Conservation (phyloP, 2,113 vertebrate genomes). For the Notothenia coriiceps region DNA sequence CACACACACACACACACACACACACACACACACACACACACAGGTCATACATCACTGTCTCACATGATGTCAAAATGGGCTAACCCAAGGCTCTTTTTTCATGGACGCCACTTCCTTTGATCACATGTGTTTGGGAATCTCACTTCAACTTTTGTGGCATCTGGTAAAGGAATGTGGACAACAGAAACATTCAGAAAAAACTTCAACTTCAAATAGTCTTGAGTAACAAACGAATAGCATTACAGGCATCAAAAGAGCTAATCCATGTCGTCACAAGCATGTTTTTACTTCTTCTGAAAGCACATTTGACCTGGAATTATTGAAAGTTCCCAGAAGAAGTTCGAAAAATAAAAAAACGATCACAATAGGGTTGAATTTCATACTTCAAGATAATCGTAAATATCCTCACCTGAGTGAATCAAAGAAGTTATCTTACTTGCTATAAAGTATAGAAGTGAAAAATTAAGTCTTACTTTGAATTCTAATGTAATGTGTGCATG, state of each 20-base stretch:
- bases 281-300: background rate
- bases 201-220: background rate
- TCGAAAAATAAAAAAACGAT: too few relatives aligned
- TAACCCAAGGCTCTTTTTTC: conserved; percentile 33
- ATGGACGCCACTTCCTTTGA: conserved; percentile 55
- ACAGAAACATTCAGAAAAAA: background rate
- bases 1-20: background rate
- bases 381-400: too few relatives aligned
- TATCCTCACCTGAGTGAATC: too few relatives aligned
- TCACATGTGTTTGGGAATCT: conserved; percentile 24
- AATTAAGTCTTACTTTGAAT: too few relatives aligned
- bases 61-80: conserved; percentile 47
- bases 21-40: background rate
- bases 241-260: background rate
- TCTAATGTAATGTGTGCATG: too few relatives aligned
- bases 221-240: background rate
- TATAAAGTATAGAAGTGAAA: too few relatives aligned
- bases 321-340: too few relatives aligned
- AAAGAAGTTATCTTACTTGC: too few relatives aligned
- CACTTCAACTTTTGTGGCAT: conserved; percentile 8
- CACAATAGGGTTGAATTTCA: too few relatives aligned
- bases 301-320: too few relatives aligned
- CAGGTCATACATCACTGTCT: conserved; percentile 62
- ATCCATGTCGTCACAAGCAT: background rate
- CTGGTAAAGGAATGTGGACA: conserved; percentile 40